Evolutionary conservation across 1,140 invertebrate species (phyloP), one percentile per base, ranked within the genome.

Genomic region (Oryctes rhinoceros): DNA sequence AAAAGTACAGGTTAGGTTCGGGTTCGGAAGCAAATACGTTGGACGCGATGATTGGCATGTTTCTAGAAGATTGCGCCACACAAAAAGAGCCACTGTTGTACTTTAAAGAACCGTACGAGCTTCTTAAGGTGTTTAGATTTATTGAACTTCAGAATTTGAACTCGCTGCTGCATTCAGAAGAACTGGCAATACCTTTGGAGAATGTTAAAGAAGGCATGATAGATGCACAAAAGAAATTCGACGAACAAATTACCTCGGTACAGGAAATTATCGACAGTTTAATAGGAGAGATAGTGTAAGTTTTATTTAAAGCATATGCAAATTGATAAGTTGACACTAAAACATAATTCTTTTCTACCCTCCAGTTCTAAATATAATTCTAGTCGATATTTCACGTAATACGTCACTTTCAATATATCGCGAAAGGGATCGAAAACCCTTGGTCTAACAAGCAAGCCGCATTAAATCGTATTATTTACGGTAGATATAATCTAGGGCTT

Each of bases 111-210:
- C 90, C 92, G 1, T 84, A 87, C 4, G 90, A 93, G 79, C 83
- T 93, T 7, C 81, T 91, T 4, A 84, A 86, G 7, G 88, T 90
- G 13, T 92, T 94, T 82, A 84, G 86, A 78, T 88, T 89, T 49
- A 89, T 93, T 75, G 92, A 92, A 83, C 88, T 90, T 79, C 92
- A 93, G 85, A 93, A 93, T 86, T 86, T 93, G 11, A 92, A 92
- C 83, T 91, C 91, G 30, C 88, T 93, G 83, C 86, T 91, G 53
- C 90, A 92, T 53, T 89, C 91, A 0, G 92, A 93, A 84, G 90
- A 91, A 78, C 83, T 93, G n/a, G 90, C 89, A 6, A 87, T 87
- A 20, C 90, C 90, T 9, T 88, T 91, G 82, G 88, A 89, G 30
- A 87, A 90, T 13, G 87, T 93, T 79, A 83, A 88, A 79, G 85